A percentile compares a stretch with the other conserved stretches of the same genome.
These are phyloP conservation scores for Pheucticus melanocephalus DNA, from an alignment of 2,113 vertebrate species.

Conservation along the genomic window DNA sequence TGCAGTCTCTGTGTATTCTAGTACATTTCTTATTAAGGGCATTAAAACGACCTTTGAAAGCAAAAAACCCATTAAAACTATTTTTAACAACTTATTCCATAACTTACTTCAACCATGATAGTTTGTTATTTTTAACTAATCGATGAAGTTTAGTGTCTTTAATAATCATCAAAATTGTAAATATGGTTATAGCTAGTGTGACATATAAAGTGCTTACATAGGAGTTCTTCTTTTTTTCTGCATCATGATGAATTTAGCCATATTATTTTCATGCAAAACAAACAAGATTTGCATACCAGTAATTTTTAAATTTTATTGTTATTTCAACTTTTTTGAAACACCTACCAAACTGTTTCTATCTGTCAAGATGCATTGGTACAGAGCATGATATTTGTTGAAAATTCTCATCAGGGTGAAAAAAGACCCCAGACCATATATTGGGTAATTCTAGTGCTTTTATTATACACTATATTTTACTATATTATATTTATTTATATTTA, in stretches of 20 bases:
- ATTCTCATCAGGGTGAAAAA: not conserved
- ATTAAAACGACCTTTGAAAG: not conserved
- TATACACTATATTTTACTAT: not conserved
- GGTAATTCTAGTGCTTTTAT: not conserved
- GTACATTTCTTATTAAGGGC: not conserved
- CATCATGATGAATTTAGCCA: not conserved
- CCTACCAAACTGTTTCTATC: too few species aligned
- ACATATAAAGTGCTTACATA: not conserved
- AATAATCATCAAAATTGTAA: not conserved
- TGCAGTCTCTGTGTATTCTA: not conserved
- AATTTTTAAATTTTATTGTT: not conserved
- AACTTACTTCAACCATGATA: not conserved
- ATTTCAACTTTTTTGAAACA: not conserved
- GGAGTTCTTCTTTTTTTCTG: not conserved
- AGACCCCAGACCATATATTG: accelerated
- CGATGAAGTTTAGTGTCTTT: not conserved
- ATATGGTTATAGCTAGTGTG: not conserved
- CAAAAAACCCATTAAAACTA: not conserved
- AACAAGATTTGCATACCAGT: not conserved
- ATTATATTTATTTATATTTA: not conserved
- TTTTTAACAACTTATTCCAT: not conserved
- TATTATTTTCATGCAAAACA: not conserved
- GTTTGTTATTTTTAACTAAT: not conserved
- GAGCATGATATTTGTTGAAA: not conserved
- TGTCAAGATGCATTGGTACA: accelerated